These are phyloP conservation scores for Halichondria panicea DNA, from an alignment of 37 sponge, comb jelly and placozoan genomes.

Conservation along the genomic window DNA sequence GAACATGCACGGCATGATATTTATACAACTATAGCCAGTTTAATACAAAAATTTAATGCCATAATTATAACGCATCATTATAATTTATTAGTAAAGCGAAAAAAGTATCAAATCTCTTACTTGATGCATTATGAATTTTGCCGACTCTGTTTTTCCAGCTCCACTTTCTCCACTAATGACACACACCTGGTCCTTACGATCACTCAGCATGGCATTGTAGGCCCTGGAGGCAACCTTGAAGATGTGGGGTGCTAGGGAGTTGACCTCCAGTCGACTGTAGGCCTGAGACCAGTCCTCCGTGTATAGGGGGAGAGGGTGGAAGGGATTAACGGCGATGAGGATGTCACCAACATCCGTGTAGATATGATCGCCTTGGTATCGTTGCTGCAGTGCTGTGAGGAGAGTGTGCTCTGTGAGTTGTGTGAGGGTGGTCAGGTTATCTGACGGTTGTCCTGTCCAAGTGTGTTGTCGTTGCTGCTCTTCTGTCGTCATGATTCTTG, in stretches of 20 bases:
- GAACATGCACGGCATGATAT: too few relatives aligned
- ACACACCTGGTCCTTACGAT: slow-evolving; percentile 75
- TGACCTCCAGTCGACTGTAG: slow-evolving; percentile 30
- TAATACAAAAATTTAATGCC: too few relatives aligned
- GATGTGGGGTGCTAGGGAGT: slow-evolving; percentile 65
- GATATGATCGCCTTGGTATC: slow-evolving; percentile 51
- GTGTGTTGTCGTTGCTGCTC: slow-evolving; percentile 6
- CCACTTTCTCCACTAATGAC: slow-evolving; percentile 91
- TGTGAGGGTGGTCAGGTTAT: slow-evolving; percentile 71
- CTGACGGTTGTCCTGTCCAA: slow-evolving; percentile 38
- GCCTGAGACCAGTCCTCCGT: slow-evolving; percentile 28
- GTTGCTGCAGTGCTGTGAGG: slow-evolving; percentile 35
- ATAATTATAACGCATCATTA: too few relatives aligned
- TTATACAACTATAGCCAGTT: too few relatives aligned
- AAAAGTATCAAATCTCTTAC: slow-evolving; percentile 20
- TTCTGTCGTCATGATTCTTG: too few relatives aligned
- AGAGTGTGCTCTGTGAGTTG: slow-evolving; percentile 64
- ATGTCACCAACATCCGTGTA: slow-evolving; percentile 89
- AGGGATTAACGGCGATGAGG: slow-evolving; percentile 78
- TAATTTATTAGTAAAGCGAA: too few relatives aligned
- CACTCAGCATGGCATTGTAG: slow-evolving; percentile 64
- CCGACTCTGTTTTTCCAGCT: slow-evolving; percentile 86
- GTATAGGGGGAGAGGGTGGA: slow-evolving; percentile 63
- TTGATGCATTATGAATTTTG: slow-evolving; percentile 77
- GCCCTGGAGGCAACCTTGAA: slow-evolving; percentile 63